These are phyloP conservation scores for Zaprionus ghesquierei DNA, from an alignment of 1,140 invertebrate genomes.

Conservation along the genomic window DNA sequence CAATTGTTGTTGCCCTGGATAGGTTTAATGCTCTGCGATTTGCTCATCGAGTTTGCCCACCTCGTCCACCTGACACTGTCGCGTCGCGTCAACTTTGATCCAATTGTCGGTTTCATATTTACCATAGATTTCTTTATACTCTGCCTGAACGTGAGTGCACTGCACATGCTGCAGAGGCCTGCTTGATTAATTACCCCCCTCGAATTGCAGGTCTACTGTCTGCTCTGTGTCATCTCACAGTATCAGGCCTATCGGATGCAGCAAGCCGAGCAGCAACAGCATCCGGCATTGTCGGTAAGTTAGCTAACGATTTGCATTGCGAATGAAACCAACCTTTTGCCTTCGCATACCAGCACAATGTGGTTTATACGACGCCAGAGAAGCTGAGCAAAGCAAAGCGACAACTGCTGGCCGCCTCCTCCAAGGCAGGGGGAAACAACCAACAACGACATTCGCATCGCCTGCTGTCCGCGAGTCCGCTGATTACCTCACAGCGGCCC, in stretches of 20 bases:
- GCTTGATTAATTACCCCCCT: not conserved
- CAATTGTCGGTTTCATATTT: conserved; percentile 75
- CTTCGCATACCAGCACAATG: conserved; percentile 38
- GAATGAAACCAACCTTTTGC: not conserved
- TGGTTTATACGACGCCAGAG: conserved; percentile 53
- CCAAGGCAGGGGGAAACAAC: conserved; percentile 11
- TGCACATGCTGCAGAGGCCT: not conserved
- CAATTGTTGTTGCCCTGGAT: conserved; percentile 73
- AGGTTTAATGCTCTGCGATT: conserved; percentile 63
- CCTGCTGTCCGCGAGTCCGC: conserved; percentile 51
- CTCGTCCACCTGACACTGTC: conserved; percentile 59
- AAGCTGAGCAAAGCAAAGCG: conserved; percentile 55
- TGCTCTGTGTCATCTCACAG: conserved; percentile 71
- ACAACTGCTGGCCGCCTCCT: conserved; percentile 13
- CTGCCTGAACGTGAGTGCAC: conserved; percentile 68
- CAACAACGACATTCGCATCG: conserved; percentile 53
- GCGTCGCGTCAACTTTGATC: conserved; percentile 66
- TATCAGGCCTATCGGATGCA: conserved; percentile 60
- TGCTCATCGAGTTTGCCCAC: conserved; percentile 65
- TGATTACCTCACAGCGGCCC: conserved; percentile 67
- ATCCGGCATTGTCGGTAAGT: conserved; percentile 51
- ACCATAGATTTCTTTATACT: conserved; percentile 75
- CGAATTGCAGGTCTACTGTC: conserved; percentile 60
- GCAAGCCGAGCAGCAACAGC: conserved; percentile 40
- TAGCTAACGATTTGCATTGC: conserved; percentile 13